Percentiles rank a stretch among this genome's conserved stretches.
Conservation (phyloP, 2,113 vertebrate species). For the Callionymus lyra region DNA sequence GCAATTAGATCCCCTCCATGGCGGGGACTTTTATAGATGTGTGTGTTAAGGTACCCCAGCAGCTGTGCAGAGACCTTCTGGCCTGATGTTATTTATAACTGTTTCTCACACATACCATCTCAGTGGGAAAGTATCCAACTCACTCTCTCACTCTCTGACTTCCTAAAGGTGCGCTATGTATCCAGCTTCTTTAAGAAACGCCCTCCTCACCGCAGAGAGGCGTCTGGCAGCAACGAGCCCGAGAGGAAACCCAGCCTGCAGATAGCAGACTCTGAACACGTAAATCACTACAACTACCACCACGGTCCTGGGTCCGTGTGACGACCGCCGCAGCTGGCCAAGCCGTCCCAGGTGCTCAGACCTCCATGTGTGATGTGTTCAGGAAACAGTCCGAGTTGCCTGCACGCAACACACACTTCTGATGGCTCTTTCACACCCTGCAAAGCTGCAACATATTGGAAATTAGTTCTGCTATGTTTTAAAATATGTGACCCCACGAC, state of each 20-base stretch:
- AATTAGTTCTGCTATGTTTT: no score
- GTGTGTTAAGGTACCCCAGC: constrained; percentile 43
- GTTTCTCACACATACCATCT: background rate
- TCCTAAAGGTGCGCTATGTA: constrained; percentile 76
- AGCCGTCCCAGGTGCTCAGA: constrained; percentile 5
- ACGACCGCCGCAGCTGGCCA: constrained; percentile 36
- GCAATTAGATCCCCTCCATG: constrained; percentile 43
- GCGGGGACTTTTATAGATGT: constrained; percentile 39
- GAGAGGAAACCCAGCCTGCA: constrained; percentile 78
- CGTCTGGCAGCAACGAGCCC: constrained; percentile 48
- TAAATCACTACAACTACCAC: constrained; percentile 77
- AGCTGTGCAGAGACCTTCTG: constrained; percentile 11
- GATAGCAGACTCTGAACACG: constrained; percentile 61
- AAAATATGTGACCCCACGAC: constrained; percentile 33
- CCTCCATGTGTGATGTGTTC: constrained; percentile 1
- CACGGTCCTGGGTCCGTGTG: constrained; percentile 60
- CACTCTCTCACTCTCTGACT: background rate
- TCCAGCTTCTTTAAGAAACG: constrained; percentile 87
- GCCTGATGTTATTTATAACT: constrained; percentile 37
- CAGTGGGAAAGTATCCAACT: background rate
- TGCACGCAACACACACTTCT: constrained; percentile 1
- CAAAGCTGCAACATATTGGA: no score
- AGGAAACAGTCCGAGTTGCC: no score
- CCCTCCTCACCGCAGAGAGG: constrained; percentile 36
- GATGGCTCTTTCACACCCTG: no score